These are phyloP conservation scores for Ispidina lecontei DNA, from an alignment of 2,797 vertebrate species.

Conservation along the genomic window DNA sequence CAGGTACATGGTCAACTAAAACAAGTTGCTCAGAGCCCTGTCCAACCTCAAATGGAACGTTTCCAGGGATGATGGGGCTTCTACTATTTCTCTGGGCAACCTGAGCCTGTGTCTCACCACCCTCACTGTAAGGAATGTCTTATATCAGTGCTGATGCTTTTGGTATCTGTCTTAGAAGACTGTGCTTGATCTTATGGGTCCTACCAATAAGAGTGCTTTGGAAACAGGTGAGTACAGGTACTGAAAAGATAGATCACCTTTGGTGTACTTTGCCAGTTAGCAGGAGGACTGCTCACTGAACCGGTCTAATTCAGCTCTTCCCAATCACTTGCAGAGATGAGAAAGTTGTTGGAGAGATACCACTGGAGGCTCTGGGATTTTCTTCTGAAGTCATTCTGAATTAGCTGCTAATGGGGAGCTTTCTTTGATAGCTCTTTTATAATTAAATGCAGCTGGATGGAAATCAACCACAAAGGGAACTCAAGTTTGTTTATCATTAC, in stretches of 20 bases:
- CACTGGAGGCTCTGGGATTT: conserved; percentile 81
- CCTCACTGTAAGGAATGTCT: background rate
- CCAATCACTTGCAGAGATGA: conserved; percentile 72
- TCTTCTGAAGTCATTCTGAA: conserved; percentile 84
- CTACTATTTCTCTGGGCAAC: background rate
- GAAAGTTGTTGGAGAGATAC: conserved; percentile 76
- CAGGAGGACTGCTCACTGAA: conserved; percentile 51
- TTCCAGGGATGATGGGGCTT: background rate
- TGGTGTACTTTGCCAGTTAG: background rate
- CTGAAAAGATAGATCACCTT: background rate
- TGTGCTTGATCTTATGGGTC: background rate
- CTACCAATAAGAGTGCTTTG: background rate
- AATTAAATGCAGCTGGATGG: conserved; percentile 85
- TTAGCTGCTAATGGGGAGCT: conserved; percentile 83
- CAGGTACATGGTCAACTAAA: too few relatives aligned
- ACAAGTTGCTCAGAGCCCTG: too few relatives aligned
- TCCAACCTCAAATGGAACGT: too few relatives aligned
- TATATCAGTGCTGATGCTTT: background rate
- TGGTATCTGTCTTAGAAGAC: background rate
- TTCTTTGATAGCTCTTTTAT: conserved; percentile 84
- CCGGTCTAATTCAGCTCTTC: conserved; percentile 61
- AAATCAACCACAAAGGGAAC: conserved; percentile 84
- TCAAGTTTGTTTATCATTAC: conserved; percentile 84
- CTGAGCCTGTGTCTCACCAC: background rate
- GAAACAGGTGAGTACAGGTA: conserved; percentile 25